Evolutionary conservation across 2,797 vertebrate species (phyloP).

Genomic region (Champsocephalus gunnari): DNA sequence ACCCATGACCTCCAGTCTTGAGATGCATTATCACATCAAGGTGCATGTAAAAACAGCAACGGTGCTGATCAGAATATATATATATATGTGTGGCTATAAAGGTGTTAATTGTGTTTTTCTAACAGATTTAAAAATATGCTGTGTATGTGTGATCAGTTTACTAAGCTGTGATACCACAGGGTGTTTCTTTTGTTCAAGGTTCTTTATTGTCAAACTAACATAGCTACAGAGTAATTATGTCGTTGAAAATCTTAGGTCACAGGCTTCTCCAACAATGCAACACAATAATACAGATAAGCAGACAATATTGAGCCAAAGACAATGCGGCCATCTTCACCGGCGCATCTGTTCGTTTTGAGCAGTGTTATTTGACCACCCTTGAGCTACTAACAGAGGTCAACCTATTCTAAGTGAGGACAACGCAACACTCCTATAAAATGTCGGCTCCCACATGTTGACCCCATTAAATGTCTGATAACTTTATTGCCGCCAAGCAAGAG

Average conservation of each 20-base stretch:
- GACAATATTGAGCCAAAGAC: no score
- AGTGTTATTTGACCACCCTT: slow-evolving; percentile 20
- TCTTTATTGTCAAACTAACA: no score
- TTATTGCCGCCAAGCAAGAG: slow-evolving; percentile 52
- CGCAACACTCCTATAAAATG: slow-evolving; percentile 52
- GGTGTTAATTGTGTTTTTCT: neutral
- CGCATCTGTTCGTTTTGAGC: neutral
- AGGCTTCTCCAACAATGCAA: no score
- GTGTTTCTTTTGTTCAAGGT: slow-evolving; percentile 16
- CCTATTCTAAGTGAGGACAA: slow-evolving; percentile 42
- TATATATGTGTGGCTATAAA: neutral
- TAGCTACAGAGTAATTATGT: no score
- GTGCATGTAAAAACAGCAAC: slow-evolving; percentile 15
- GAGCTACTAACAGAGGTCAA: slow-evolving; percentile 54
- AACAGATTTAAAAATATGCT: neutral
- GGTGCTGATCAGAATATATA: neutral
- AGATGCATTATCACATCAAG: slow-evolving; percentile 3
- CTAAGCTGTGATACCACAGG: neutral
- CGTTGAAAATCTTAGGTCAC: no score
- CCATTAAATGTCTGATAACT: slow-evolving; percentile 66
- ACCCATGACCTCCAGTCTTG: neutral
- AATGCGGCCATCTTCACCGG: no score
- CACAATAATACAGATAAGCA: no score
- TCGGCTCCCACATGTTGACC: slow-evolving; percentile 54
- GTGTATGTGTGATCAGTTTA: neutral